A percentile compares a stretch with the other conserved stretches of the same genome.
These are phyloP conservation scores for Malurus melanocephalus DNA, from an alignment of 2,113 vertebrate species.

Conservation along the genomic window DNA sequence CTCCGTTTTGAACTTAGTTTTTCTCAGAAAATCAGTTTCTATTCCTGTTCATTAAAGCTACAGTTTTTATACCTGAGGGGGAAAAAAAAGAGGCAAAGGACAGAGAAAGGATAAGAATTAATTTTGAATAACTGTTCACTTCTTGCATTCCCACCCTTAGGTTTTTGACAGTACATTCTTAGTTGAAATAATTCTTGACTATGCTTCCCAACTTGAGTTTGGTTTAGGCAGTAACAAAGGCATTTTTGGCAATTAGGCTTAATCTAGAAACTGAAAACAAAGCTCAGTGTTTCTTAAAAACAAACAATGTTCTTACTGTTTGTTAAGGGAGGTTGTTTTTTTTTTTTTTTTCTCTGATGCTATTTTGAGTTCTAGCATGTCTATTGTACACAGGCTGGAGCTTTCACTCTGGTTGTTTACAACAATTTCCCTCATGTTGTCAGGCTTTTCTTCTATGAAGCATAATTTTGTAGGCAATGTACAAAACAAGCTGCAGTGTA, in stretches of 20 bases:
- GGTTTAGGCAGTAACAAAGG: slow-evolving; percentile 20
- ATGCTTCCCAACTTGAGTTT: neutral
- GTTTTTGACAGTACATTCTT: neutral
- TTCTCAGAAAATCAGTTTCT: neutral
- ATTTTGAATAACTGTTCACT: neutral
- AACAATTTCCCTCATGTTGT: neutral
- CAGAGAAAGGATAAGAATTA: neutral
- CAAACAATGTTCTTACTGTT: slow-evolving; percentile 41
- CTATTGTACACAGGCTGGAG: slow-evolving; percentile 30
- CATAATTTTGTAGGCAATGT: slow-evolving; percentile 3
- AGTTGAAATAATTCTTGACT: slow-evolving; percentile 3
- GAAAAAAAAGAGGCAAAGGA: neutral
- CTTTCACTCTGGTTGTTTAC: slow-evolving; percentile 6
- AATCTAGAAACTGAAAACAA: slow-evolving; percentile 36
- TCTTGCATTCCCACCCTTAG: neutral
- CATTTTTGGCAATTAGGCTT: slow-evolving; percentile 29
- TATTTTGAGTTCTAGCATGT: slow-evolving; percentile 45
- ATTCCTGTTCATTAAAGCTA: neutral
- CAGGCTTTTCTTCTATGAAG: slow-evolving; percentile 25
- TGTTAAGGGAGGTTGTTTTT: neutral
- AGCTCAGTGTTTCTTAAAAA: slow-evolving; percentile 43
- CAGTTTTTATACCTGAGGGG: neutral
- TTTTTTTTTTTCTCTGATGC: neutral
- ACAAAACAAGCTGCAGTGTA: slow-evolving; percentile 28
- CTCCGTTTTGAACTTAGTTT: neutral